Percentiles rank a stretch among this genome's conserved stretches.
These are phyloP conservation scores for Harmothoe impar DNA, from an alignment of 2,888 invertebrate species.

Conservation along the genomic window DNA sequence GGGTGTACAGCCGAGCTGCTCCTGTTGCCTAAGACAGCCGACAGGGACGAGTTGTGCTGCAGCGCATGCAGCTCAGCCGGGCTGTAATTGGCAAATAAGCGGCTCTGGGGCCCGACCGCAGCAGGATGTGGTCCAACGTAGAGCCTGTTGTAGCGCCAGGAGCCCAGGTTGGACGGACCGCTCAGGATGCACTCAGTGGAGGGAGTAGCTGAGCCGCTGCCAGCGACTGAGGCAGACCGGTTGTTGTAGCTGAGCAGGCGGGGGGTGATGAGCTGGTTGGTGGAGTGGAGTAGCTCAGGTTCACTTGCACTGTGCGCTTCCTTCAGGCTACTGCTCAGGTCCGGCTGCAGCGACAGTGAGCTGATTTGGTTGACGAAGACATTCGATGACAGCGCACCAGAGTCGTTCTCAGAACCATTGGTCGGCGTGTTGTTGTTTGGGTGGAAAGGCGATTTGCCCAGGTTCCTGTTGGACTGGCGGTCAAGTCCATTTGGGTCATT, in stretches of 20 bases:
- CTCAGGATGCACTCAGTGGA: slow-evolving; percentile 25
- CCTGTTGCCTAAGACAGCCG: slow-evolving; percentile 55
- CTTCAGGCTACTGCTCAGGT: slow-evolving; percentile 20
- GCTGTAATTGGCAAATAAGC: not conserved
- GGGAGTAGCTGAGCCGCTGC: not conserved
- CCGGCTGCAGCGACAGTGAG: slow-evolving; percentile 17
- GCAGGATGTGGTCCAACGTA: not conserved
- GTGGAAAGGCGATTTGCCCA: slow-evolving; percentile 72
- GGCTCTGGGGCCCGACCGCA: not conserved
- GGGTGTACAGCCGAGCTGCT: slow-evolving; percentile 2
- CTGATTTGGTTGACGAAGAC: slow-evolving; percentile 12
- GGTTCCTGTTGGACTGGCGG: slow-evolving; percentile 56
- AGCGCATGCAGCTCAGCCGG: not conserved
- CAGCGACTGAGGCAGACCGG: not conserved
- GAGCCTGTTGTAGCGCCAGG: slow-evolving; percentile 30
- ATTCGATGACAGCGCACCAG: slow-evolving; percentile 61
- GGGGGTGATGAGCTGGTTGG: not conserved
- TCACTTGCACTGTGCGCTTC: not conserved
- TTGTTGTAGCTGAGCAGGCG: not conserved
- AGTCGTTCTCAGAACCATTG: slow-evolving; percentile 71
- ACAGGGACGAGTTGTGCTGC: slow-evolving; percentile 32
- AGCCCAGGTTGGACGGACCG: slow-evolving; percentile 8
- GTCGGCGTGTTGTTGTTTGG: slow-evolving; percentile 77
- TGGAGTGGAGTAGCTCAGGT: not conserved
- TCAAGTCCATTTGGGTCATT: slow-evolving; percentile 50